Evolutionary conservation across 2,113 vertebrate genomes (phyloP).

Genomic region (Tachycineta bicolor): DNA sequence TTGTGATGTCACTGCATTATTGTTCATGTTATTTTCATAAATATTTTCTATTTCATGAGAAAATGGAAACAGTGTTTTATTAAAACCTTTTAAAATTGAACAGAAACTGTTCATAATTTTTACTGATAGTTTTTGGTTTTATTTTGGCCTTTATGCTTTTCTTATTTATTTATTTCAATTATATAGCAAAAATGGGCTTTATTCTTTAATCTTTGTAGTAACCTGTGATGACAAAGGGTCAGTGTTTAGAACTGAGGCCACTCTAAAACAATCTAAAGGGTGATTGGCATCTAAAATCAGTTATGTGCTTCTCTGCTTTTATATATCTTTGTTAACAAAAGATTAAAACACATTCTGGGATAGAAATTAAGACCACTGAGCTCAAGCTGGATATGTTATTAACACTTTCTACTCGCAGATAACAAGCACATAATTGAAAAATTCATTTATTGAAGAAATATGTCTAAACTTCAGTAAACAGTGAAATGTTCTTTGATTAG

Average conservation of each 20-base stretch:
- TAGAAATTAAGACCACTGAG: not conserved
- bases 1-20: not conserved
- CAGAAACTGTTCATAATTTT: not conserved
- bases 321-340: not conserved
- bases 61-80: not conserved
- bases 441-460: not conserved
- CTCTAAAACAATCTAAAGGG: not conserved
- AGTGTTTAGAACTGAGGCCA: not conserved
- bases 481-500: not conserved
- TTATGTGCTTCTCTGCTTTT: not conserved
- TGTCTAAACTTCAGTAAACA: not conserved
- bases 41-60: not conserved
- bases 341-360: not conserved
- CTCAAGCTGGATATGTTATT: not conserved
- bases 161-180: not conserved
- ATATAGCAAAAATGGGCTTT: not conserved
- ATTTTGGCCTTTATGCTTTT: not conserved
- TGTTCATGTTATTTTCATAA: not conserved
- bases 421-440: not conserved
- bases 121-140: not conserved
- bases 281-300: not conserved
- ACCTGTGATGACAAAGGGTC: not conserved
- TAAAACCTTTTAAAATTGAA: not conserved
- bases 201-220: not conserved
- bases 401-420: not conserved